Evolutionary conservation across 2,113 vertebrate species (phyloP), one percentile per base, ranked within the genome.

Genomic region (Galbula dea): DNA sequence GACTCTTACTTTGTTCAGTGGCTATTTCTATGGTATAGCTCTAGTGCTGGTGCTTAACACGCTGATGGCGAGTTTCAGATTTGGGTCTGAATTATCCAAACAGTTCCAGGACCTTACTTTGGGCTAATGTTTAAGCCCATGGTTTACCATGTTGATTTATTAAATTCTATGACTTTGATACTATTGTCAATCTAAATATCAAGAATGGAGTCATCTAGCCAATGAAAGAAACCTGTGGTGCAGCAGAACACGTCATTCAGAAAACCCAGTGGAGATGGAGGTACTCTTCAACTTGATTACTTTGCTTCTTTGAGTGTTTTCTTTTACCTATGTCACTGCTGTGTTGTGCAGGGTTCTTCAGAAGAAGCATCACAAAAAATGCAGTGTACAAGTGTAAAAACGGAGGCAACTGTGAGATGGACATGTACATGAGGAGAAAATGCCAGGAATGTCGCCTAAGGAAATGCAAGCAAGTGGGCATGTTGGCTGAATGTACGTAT

Each of bases 341-440:
- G 77, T 90, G 54, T 92, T 79, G 32, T 46, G 14, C 93, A 99
- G 99, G 99, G 65, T 99, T 99, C 97, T 99, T 99, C 97, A 98
- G 99, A 95, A 98, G 99, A 93, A 99, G 99, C 93, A 99, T 99
- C 81, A 99, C 99, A n/a, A 99, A 99, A 97, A 99, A 99, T 1
- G 99, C 99, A 4, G 98, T 99, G 69, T 99, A 99, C 97, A 99
- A 99, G 93, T 99, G 99, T 96, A 99, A 99, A 97, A 99, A 98
- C 3, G 99, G 99, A 32, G 99, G 99, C 72, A 99, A 98, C 97
- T 99, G 99, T 14, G 99, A 99, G 97, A 99, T 99, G 99, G 99
- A 99, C 94, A 99, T 99, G 99, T 99, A 99, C 92, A 99, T 99
- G 99, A 98, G 99, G 58, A 98, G 99, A 69, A 99, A 99, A 89